Conservation (phyloP, 2,888 invertebrate species). For the Dasypolia templi region DNA sequence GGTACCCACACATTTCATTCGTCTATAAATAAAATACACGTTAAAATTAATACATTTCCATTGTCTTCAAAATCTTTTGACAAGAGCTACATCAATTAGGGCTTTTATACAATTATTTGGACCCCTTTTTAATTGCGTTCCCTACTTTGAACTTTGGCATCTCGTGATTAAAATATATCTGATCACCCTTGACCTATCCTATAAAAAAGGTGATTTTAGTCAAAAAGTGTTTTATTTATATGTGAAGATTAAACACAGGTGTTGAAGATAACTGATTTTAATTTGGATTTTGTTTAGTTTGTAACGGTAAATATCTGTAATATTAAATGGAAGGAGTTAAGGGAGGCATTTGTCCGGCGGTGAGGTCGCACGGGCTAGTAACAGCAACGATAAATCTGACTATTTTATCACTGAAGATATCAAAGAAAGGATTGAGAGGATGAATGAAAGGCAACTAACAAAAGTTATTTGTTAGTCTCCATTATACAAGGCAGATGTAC, state of each 20-base stretch:
- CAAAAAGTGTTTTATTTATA: constrained; percentile 73
- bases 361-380: neutral
- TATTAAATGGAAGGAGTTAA: neutral
- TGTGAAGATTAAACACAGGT: constrained; percentile 82
- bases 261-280: constrained; percentile 60
- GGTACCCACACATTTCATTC: neutral
- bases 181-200: constrained; percentile 71
- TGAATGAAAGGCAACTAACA: no score
- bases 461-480: no score
- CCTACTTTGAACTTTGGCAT: constrained; percentile 80
- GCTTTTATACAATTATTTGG: constrained; percentile 51
- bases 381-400: neutral
- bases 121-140: constrained; percentile 58
- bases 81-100: constrained; percentile 42
- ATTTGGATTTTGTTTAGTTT: constrained; percentile 64
- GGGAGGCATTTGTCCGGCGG: no score
- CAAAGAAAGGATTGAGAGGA: neutral
- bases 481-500: no score
- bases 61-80: constrained; percentile 41
- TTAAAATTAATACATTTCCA: constrained; percentile 1
- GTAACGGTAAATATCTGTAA: constrained; percentile 59
- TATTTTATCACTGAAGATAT: neutral
- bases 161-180: constrained; percentile 71
- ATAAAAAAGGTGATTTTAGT: constrained; percentile 67
- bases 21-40: neutral